Base-by-base conservation (phyloP, 2,888 invertebrate genomes). In the Tillus elongatus region DNA sequence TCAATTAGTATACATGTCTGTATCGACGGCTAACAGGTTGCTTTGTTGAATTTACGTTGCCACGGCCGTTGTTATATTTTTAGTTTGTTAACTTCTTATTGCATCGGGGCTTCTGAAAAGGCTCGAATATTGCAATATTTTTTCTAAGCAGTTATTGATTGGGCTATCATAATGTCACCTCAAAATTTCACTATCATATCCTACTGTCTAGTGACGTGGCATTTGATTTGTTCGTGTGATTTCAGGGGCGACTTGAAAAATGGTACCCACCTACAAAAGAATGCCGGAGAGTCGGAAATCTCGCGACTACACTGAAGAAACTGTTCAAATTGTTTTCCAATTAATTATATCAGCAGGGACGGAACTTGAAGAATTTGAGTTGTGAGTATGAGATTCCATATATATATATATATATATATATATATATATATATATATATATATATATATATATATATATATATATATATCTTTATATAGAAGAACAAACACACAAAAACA, bases 221-320 rank as follows among this genome's bases (percentile, higher is more conserved):
- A 30, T 30, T 30, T 30, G 3, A 30, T 30, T 30, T 13, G 14
- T 30, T 9, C 10, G 13, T 30, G 30, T 30, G n/a, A 13, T 30
- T 30, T 30, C 30, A 30, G 30, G 30, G 30, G 30, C 30, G 13
- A 30, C 14, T 30, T 30, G 30, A 30, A 13, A 30, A 30, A 30
- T 30, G 30, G 30, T 30, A 14, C 30, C 13, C 14, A 3, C 30
- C 10, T 30, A 30, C 30, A 13, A 30, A 30, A 15, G 15, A 30
- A 30, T n/a, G 15, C 30, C n/a, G 30, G 30, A n/a, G 15, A 30
- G 30, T 30, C 30, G 30, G 14, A 30, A 30, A 30, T 30, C 14
- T 30, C n/a, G n/a, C n/a, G 30, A 30, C 14, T 30, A 14, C 15
- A 30, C n/a, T 10, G 30, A 30, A 13, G 30, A 30, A n/a, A 30